phyloP scores from a whole-genome alignment of 2,113 vertebrate species.

The Trinectes maculatus region DNA sequence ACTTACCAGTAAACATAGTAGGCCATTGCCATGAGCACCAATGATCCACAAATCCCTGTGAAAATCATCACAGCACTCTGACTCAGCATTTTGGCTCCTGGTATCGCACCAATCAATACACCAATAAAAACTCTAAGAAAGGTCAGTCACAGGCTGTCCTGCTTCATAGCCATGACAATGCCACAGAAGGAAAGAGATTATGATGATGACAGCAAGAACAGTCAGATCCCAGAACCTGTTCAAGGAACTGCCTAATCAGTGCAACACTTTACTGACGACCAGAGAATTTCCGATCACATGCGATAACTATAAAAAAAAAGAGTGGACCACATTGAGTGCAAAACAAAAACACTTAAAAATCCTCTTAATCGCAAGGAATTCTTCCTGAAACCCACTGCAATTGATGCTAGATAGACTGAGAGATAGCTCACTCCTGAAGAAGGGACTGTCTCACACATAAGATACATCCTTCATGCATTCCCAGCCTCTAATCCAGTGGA shows the following conservation, averaged over 20 bases:
- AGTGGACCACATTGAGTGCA: neutral
- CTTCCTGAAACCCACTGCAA: slow-evolving; percentile 12
- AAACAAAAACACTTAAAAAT: slow-evolving; percentile 8
- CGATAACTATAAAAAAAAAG: slow-evolving; percentile 6
- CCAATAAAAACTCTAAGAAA: slow-evolving; percentile 37
- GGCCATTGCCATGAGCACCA: slow-evolving; percentile 82
- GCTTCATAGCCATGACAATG: slow-evolving; percentile 76
- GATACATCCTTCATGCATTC: slow-evolving; percentile 60
- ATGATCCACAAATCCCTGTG: slow-evolving; percentile 82
- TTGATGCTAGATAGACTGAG: slow-evolving; percentile 26
- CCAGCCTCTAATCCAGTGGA: slow-evolving; percentile 78
- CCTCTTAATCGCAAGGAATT: neutral
- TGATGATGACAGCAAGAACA: slow-evolving; percentile 75
- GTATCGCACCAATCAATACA: slow-evolving; percentile 39
- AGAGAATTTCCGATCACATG: neutral
- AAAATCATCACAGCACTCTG: slow-evolving; percentile 84
- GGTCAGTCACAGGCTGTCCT: slow-evolving; percentile 50
- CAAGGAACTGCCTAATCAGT: slow-evolving; percentile 47
- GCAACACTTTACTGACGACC: neutral
- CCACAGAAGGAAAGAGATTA: slow-evolving; percentile 66
- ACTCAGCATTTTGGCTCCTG: slow-evolving; percentile 79
- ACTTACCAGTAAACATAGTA: slow-evolving; percentile 86
- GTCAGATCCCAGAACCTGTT: slow-evolving; percentile 54
- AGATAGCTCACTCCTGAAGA: slow-evolving; percentile 35
- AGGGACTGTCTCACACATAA: slow-evolving; percentile 49